Evolutionary conservation across 2,113 vertebrate genomes (phyloP).

Genomic region (Protobothrops mucrosquamatus): DNA sequence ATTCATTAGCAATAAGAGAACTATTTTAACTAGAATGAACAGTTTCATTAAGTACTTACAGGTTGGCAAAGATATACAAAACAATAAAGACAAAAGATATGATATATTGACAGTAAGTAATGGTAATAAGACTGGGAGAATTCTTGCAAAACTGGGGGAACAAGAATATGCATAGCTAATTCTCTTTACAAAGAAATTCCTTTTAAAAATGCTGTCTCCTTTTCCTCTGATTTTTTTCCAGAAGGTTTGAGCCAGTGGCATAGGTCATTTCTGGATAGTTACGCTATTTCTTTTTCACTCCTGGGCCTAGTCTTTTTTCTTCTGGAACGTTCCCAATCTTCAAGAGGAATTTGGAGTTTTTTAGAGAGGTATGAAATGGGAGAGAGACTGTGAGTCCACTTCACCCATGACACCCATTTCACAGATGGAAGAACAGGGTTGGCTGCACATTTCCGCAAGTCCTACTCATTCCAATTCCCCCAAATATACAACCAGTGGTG

Average conservation of each 20-base stretch:
- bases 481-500: too few relatives aligned
- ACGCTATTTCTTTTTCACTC: neutral
- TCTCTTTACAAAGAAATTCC: neutral
- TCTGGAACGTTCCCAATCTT: neutral
- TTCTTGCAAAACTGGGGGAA: neutral
- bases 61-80: neutral
- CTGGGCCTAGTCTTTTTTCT: neutral
- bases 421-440: neutral
- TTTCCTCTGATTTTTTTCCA: neutral
- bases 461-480: neutral
- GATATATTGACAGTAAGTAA: neutral
- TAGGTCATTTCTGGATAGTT: neutral
- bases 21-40: neutral
- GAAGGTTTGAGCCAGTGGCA: neutral
- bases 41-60: neutral
- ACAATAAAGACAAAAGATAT: neutral
- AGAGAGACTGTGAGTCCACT: neutral
- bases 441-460: neutral
- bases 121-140: neutral
- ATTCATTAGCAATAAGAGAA: neutral
- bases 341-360: neutral
- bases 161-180: neutral
- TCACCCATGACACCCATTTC: neutral
- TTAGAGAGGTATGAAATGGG: neutral
- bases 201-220: neutral